Conservation (phyloP, 1,140 invertebrate genomes). For the Leucophenga varia region DNA sequence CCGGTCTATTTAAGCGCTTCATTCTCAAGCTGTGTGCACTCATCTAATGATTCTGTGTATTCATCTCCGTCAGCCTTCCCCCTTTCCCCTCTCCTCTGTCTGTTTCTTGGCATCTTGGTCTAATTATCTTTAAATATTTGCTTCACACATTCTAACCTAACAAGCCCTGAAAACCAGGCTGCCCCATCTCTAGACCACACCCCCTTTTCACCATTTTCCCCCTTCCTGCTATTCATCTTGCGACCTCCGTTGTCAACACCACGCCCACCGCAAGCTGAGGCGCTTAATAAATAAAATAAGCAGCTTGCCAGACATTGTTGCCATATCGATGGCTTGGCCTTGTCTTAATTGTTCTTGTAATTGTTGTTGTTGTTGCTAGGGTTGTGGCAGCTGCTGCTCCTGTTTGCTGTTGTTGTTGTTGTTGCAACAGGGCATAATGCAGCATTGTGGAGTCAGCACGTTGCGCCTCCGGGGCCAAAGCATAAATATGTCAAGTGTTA, state of each 20-base stretch:
- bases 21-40: too few species aligned
- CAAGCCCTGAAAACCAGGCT: conserved; percentile 8
- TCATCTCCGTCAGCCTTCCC: too few species aligned
- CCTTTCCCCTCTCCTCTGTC: neutral
- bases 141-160: conserved; percentile 13
- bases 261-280: conserved; percentile 28
- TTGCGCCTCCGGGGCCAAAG: conserved; percentile 33
- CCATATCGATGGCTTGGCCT: too few species aligned
- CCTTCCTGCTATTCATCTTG: conserved; percentile 11
- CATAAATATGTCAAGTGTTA: conserved; percentile 54
- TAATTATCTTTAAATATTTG: conserved; percentile 47
- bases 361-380: conserved; percentile 25
- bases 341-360: conserved; percentile 10
- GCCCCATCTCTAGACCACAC: neutral
- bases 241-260: neutral
- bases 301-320: conserved; percentile 36
- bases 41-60: too few species aligned
- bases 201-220: too few species aligned
- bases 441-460: conserved; percentile 14
- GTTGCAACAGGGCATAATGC: conserved; percentile 27
- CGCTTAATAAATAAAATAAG: conserved; percentile 47
- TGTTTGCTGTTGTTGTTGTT: conserved; percentile 14
- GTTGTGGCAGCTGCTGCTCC: conserved; percentile 21
- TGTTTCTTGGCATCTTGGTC: conserved; percentile 11
- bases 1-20: too few species aligned